A percentile compares a stretch with the other conserved stretches of the same genome.
Conservation (phyloP, 2,113 vertebrate genomes). For the Collichthys lucidus region DNA sequence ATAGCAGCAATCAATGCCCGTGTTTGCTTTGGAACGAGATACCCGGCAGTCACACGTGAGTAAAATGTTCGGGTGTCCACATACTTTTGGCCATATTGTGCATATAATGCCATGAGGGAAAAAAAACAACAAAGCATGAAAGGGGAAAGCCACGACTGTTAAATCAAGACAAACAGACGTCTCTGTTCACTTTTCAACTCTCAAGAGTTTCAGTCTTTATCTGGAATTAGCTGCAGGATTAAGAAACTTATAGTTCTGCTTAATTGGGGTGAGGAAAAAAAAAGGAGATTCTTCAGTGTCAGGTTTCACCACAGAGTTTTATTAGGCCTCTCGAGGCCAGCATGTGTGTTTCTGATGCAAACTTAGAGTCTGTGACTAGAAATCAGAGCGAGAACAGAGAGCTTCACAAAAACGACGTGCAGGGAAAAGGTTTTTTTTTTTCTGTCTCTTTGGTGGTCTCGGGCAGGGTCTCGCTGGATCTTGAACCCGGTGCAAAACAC, state of each 20-base stretch:
- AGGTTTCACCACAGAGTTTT: slow-evolving; percentile 33
- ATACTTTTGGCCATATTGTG: slow-evolving; percentile 12
- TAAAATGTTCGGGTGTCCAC: slow-evolving; percentile 14
- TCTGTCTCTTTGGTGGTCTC: slow-evolving; percentile 78
- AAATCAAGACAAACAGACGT: slow-evolving; percentile 7
- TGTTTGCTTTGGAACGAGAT: background rate
- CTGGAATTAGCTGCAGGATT: slow-evolving; percentile 3
- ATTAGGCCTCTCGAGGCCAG: slow-evolving; percentile 23
- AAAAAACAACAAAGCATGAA: background rate
- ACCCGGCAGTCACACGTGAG: background rate
- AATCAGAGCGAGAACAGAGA: background rate
- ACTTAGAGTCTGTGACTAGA: slow-evolving; percentile 11
- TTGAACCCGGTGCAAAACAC: slow-evolving; percentile 72
- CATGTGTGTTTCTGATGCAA: slow-evolving; percentile 29
- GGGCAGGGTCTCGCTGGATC: slow-evolving; percentile 66
- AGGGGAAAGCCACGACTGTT: background rate
- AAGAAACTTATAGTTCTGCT: background rate
- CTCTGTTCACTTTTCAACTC: background rate
- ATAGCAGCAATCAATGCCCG: background rate
- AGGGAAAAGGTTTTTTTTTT: slow-evolving; percentile 10
- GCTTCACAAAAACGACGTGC: slow-evolving; percentile 11
- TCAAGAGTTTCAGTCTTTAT: background rate
- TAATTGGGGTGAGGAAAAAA: background rate
- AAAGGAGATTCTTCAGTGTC: slow-evolving; percentile 24
- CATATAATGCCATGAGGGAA: background rate